A percentile compares a stretch with the other conserved stretches of the same genome.
These are phyloP conservation scores for Dasypolia templi DNA, from an alignment of 2,888 invertebrate genomes.

Conservation along the genomic window DNA sequence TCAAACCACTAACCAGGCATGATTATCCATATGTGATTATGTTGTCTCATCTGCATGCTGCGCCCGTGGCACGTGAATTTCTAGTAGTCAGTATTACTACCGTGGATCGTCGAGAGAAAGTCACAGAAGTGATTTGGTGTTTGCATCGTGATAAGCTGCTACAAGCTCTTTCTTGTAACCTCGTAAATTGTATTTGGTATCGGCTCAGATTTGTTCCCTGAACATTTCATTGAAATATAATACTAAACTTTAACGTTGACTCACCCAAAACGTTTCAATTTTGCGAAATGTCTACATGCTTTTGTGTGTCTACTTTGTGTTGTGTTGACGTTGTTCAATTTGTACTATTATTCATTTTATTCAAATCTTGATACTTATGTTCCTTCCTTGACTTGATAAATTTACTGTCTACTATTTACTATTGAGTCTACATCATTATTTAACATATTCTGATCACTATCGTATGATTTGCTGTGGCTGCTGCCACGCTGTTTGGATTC, in stretches of 20 bases:
- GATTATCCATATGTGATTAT: slow-evolving; percentile 58
- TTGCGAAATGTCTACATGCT: slow-evolving; percentile 77
- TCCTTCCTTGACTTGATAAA: slow-evolving; percentile 73
- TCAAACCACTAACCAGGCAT: slow-evolving; percentile 50
- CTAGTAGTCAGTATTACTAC: slow-evolving; percentile 60
- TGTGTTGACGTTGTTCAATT: slow-evolving; percentile 56
- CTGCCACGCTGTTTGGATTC: slow-evolving; percentile 66
- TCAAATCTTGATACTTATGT: slow-evolving; percentile 66
- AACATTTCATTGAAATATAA: slow-evolving; percentile 84
- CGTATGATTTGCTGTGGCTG: slow-evolving; percentile 66
- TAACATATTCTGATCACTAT: slow-evolving; percentile 76
- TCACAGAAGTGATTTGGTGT: slow-evolving; percentile 75
- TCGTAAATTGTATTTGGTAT: slow-evolving; percentile 82
- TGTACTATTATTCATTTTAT: slow-evolving; percentile 56
- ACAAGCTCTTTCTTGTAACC: slow-evolving; percentile 81
- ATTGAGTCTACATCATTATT: slow-evolving; percentile 75
- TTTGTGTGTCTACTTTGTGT: slow-evolving; percentile 60
- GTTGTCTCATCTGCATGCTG: slow-evolving; percentile 59
- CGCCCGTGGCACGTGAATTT: slow-evolving; percentile 56
- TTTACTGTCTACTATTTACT: slow-evolving; percentile 72
- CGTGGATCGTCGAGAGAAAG: slow-evolving; percentile 77
- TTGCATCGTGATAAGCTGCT: slow-evolving; percentile 76
- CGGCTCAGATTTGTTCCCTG: slow-evolving; percentile 79
- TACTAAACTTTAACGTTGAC: slow-evolving; percentile 81
- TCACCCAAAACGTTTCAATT: slow-evolving; percentile 80